Evolutionary conservation across 2,797 vertebrate genomes (phyloP), one percentile per base, ranked within the genome.

Genomic region (Prionace glauca): DNA sequence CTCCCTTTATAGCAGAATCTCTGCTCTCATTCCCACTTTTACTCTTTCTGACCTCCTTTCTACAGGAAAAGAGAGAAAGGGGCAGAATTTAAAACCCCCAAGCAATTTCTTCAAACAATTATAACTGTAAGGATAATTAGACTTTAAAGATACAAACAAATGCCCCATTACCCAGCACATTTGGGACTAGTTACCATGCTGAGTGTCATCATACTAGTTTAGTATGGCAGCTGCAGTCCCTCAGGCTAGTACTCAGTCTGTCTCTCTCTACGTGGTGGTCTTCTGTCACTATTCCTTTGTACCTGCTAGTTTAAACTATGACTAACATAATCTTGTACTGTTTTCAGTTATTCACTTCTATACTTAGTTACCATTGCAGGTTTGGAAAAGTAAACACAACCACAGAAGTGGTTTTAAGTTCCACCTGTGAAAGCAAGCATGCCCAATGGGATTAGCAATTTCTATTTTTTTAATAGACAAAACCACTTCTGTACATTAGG

Each of bases 121-220:
- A 81, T 81, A 36, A 81, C 79, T 81, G 72, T 32, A 81, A 81
- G 79, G 79, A 81, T 81, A 81, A 81, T 81, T 81, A 81, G 36
- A 81, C 18, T 41, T 81, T 81, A 84, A 84, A 84, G 41, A 45
- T 45, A 84, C 79, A 84, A 84, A 84, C 41, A 84, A 84, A 84
- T 84, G 81, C 81, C 81, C 41, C 18, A 84, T 84, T 45, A 84
- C 36, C 24, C 81, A 45, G 81, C 81, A 84, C 81, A 45, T 24
- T 84, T 84, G 81, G 81, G 81, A 84, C 41, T 36, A 84, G 74
- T 84, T 16, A 84, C 41, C 79, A 45, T 24, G 41, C 36, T 22
- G 36, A 84, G n/a, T 45, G 41, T 84, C 81, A 84, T 45, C 81
- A 84, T 45, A 20, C 81, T 84, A 84, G 41, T 45, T 84, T 45